These are phyloP conservation scores for Gastracanthus pulcherrimus DNA, from an alignment of 2,888 invertebrate species.

Conservation along the genomic window DNA sequence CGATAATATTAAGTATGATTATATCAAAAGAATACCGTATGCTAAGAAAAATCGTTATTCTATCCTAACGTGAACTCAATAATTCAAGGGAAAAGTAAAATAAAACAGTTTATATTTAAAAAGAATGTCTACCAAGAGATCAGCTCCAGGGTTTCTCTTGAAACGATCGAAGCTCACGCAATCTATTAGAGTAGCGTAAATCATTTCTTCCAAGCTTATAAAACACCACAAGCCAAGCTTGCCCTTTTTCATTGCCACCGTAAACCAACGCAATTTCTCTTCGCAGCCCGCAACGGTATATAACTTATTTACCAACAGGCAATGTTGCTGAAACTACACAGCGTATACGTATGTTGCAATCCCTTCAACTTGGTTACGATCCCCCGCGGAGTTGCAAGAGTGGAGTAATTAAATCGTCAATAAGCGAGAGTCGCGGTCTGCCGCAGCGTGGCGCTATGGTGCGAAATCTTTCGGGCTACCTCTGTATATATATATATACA, in stretches of 20 bases:
- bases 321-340: too few species aligned
- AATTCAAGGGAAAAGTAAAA: too few species aligned
- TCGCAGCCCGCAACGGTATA: background rate
- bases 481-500: too few species aligned
- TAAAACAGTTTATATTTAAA: too few species aligned
- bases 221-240: background rate
- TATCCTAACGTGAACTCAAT: too few species aligned
- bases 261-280: background rate
- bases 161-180: background rate
- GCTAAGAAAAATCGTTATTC: too few species aligned
- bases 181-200: background rate
- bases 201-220: background rate
- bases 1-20: too few species aligned
- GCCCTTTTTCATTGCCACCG: background rate
- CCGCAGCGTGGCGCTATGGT: too few species aligned
- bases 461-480: background rate
- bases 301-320: background rate
- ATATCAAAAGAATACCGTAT: too few species aligned
- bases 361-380: background rate
- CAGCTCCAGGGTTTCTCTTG: background rate
- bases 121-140: too few species aligned
- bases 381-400: background rate
- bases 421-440: background rate
- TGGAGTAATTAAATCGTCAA: conserved; percentile 15
- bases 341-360: background rate